phyloP scores from a whole-genome alignment of 2,888 invertebrate genomes.

The Cenopis cana region DNA sequence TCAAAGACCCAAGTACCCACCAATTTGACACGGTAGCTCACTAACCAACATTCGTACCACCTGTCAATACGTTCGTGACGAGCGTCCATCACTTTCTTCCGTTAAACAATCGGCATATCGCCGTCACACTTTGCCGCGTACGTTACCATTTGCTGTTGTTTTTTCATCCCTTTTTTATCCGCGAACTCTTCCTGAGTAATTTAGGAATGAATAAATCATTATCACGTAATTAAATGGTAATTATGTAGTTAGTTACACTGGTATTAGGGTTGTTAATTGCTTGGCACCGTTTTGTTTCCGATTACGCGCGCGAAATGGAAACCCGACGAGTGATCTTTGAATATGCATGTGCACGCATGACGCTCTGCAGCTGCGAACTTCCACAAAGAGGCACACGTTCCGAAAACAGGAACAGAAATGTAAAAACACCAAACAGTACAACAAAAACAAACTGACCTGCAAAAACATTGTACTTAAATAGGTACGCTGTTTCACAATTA shows the following conservation, averaged over 20 bases:
- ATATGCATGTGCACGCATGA: conserved; percentile 75
- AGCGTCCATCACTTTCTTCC: conserved; percentile 70
- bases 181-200: conserved; percentile 74
- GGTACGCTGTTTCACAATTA: neutral
- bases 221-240: conserved; percentile 50
- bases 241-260: conserved; percentile 51
- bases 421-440: conserved; percentile 17
- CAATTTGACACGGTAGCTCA: conserved; percentile 69
- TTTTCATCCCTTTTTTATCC: conserved; percentile 61
- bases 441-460: neutral
- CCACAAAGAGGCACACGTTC: conserved; percentile 48
- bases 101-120: conserved; percentile 57
- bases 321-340: conserved; percentile 75
- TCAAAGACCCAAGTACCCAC: conserved; percentile 45
- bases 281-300: conserved; percentile 70
- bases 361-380: conserved; percentile 61
- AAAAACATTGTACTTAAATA: neutral
- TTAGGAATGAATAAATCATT: conserved; percentile 75
- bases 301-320: conserved; percentile 81
- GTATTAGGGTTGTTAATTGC: conserved; percentile 63
- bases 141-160: conserved; percentile 54
- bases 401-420: conserved; percentile 26
- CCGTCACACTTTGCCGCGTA: conserved; percentile 73
- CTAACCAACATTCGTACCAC: conserved; percentile 63
- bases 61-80: conserved; percentile 63